Evolutionary conservation across 2,797 vertebrate species (phyloP), one percentile per base, ranked within the genome.

Genomic region (Caiman crocodilus): DNA sequence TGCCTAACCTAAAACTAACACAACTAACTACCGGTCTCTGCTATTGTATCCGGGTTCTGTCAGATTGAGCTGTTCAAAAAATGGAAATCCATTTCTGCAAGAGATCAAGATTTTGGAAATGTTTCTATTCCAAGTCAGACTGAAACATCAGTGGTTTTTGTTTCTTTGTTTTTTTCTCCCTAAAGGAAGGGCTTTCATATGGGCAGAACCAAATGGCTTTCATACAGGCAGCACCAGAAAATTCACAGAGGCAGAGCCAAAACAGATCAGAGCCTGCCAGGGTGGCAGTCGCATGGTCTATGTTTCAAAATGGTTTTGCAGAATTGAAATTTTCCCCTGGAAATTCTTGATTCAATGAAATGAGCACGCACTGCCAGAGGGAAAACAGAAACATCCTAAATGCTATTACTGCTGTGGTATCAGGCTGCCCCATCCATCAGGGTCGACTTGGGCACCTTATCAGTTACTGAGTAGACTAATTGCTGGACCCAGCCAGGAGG

Each of bases 271-370:
- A 94, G 93, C 86, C 94, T 96, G 95, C 88, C 96, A 94, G 95
- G 93, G 88, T 84, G 82, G 92, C 95, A 94, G 93, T 91, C 96
- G 95, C 91, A 64, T 30, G 92, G 92, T 92, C 2, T 16, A 61
- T 3, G 18, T 91, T 88, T 32, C 86, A 90, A 84, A 94, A 21
- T 73, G 0, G 1, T 79, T 87, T 74, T 65, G 84, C 69, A 64
- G 8, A 84, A 83, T 84, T 85, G 76, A 88, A 79, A 21, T 17
- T 80, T 92, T 81, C 60, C 77, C 17, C 1, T 80, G 61, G 86
- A 90, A 69, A 42, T 18, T 5, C 58, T 85, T 32, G 0, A 1
- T 6, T 80, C 82, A 87, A 59, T 0, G 1, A 65, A 35, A 55
- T 63, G 59, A 81, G 57, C 42, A 50, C 42, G 3, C 42, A 50